Base-by-base conservation (phyloP, 30 jellyfish, hydroid and myxozoan species). In the Morbakka virulenta region DNA sequence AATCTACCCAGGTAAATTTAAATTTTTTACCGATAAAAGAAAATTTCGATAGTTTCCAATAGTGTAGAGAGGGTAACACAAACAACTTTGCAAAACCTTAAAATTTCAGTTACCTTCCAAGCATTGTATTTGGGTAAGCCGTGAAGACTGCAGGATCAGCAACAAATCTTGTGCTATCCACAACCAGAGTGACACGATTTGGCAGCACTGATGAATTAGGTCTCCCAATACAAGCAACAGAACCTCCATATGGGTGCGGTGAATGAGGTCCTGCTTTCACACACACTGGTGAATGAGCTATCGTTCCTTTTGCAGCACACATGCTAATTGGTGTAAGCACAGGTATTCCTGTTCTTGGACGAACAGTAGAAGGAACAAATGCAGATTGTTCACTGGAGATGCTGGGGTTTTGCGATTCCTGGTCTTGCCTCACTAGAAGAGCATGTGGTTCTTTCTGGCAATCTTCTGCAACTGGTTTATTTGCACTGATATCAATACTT, bases 91-190 rank as follows among this genome's bases (percentile, higher is more conserved):
- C 13, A 17, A 26, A 69, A 69, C 77, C 11, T 69, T 12, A 3
- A 69, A 72, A 50, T 30, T 65, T 36, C 3, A 50, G 77, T 3
- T 57, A 88, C 97, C 97, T 88, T 50, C 97, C 97, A 0, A 88
- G 82, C 95, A 88, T 81, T 1, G 97, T 88, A 64, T 88, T 87
- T 6, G 97, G 97, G 70, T 81, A 47, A 53, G 67, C 82, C 77
- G 66, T 33, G 64, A 88, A 82, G 14, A 82, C 20, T 20, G 76
- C 92, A 17, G 97, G 97, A 48, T 88, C 89, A n/a, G 83, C 86
- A 33, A 68, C 69, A 66, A 88, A 88, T 51, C 97, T 80, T 26
- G 91, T 88, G 14, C 95, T 95, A 81, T 82, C 95, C 21, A 88
- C 97, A 25, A 82, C 67, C 52, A 88, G 73, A 4, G 95, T 88